Percentiles rank a stretch among this genome's conserved stretches.
phyloP scores from a whole-genome alignment of 1,140 invertebrate genomes.

The Pogonomyrmex barbatus region DNA sequence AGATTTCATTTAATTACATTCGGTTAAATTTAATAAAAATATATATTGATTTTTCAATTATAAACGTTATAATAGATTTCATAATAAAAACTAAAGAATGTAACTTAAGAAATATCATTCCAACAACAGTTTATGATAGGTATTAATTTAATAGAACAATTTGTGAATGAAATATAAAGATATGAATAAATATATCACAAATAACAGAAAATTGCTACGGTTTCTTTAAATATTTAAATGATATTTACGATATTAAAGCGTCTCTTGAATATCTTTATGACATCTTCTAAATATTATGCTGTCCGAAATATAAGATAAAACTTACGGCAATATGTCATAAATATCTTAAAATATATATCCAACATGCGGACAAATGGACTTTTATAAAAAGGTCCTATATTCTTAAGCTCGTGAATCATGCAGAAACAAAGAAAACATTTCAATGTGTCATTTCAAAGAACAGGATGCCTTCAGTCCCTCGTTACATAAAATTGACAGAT shows the following conservation, averaged over 20 bases:
- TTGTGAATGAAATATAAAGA: slow-evolving; percentile 19
- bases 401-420: background rate
- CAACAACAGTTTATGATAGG: background rate
- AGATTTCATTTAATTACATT: background rate
- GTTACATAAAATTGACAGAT: slow-evolving; percentile 50
- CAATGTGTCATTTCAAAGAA: background rate
- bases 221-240: background rate
- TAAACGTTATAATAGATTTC: background rate
- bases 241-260: background rate
- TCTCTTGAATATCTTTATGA: background rate
- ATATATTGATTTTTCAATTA: background rate
- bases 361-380: background rate
- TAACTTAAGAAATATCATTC: background rate
- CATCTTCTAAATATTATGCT: background rate
- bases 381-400: background rate
- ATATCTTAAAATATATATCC: background rate
- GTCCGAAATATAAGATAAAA: background rate
- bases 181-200: background rate
- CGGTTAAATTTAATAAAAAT: background rate
- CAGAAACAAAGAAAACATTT: slow-evolving; percentile 23
- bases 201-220: background rate
- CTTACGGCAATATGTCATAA: slow-evolving; percentile 1
- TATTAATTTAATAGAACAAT: slow-evolving; percentile 1
- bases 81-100: background rate
- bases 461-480: background rate